phyloP scores from a whole-genome alignment of 2,888 invertebrate genomes.

The Heliconius aoede region DNA sequence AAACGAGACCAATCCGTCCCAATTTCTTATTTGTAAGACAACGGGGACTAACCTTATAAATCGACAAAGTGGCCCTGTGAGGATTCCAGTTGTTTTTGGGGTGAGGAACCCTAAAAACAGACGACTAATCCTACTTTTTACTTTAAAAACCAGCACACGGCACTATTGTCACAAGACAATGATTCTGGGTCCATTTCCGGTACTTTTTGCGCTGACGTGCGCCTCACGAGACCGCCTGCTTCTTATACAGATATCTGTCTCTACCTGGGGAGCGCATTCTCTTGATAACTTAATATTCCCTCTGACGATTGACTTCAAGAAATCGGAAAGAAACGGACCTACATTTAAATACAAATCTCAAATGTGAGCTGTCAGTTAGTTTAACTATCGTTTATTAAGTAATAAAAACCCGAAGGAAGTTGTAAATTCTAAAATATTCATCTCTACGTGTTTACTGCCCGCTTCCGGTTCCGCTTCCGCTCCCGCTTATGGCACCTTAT shows the following conservation, averaged over 20 bases:
- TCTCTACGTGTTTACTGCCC: constrained; percentile 59
- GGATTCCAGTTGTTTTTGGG: too few relatives aligned
- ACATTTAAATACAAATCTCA: not conserved
- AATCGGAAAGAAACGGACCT: not conserved
- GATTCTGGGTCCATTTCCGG: constrained; percentile 3
- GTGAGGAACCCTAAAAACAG: constrained; percentile 38
- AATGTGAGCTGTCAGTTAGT: not conserved
- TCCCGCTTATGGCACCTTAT: constrained; percentile 61
- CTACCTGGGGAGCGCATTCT: too few relatives aligned
- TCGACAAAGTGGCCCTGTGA: too few relatives aligned
- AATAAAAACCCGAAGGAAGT: constrained; percentile 31
- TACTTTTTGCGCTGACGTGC: constrained; percentile 31
- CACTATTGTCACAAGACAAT: constrained; percentile 6
- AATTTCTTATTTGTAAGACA: too few relatives aligned
- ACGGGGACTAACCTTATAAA: too few relatives aligned
- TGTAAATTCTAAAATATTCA: constrained; percentile 37
- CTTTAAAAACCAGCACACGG: constrained; percentile 38
- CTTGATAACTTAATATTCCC: too few relatives aligned
- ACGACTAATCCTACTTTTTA: constrained; percentile 29
- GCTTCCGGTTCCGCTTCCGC: constrained; percentile 60
- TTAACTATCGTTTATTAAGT: constrained; percentile 19
- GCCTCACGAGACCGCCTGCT: constrained; percentile 1
- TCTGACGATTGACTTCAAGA: too few relatives aligned
- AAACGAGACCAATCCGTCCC: too few relatives aligned
- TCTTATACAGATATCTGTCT: constrained; percentile 2